Evolutionary conservation across 2,797 vertebrate genomes (phyloP).

Genomic region (Siniperca obscura): DNA sequence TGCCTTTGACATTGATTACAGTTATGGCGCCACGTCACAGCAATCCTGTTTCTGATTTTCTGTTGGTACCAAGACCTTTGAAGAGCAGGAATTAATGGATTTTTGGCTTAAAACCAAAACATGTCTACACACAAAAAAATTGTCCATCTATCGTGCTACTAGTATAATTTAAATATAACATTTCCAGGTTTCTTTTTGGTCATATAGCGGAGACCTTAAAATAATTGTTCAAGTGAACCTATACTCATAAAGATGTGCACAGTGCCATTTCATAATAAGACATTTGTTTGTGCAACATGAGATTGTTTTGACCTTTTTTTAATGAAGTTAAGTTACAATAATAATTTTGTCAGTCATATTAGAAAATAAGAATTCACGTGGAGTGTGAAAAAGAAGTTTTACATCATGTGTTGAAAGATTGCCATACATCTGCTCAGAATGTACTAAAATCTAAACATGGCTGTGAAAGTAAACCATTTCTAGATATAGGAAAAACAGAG

Average conservation of each 20-base stretch:
- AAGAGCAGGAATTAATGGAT: constrained; percentile 10
- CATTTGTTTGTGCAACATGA: neutral
- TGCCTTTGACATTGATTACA: constrained; percentile 10
- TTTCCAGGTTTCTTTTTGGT: neutral
- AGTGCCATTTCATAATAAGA: neutral
- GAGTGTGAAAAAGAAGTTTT: neutral
- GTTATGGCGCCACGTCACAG: constrained; percentile 13
- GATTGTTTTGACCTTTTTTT: neutral
- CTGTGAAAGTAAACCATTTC: constrained; percentile 14
- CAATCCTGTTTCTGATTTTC: constrained; percentile 10
- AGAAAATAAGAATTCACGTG: neutral
- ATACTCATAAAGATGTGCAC: neutral
- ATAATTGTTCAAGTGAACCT: neutral
- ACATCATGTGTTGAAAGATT: neutral
- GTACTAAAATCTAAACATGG: constrained; percentile 6
- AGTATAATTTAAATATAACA: neutral
- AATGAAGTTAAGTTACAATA: neutral
- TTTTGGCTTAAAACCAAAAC: neutral
- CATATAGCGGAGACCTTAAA: neutral
- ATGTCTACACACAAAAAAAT: neutral
- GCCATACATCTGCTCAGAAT: constrained; percentile 27
- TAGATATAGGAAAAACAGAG: constrained; percentile 4
- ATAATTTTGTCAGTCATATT: neutral
- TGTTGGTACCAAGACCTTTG: neutral
- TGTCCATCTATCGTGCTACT: neutral